Evolutionary conservation across 2,888 invertebrate species (phyloP).

Genomic region (Torymus texanus): DNA sequence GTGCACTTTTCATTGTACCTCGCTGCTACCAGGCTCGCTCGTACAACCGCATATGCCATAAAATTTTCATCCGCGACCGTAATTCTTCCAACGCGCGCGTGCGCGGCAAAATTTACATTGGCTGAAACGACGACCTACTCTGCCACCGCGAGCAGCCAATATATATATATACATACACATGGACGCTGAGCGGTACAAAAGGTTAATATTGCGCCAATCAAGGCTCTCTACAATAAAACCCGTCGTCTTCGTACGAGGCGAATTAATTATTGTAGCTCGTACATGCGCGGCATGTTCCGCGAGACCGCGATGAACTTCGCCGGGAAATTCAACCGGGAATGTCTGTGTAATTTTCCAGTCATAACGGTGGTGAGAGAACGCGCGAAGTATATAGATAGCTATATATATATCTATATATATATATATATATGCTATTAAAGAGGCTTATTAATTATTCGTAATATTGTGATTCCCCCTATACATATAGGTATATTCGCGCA

Average conservation of each 20-base stretch:
- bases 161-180: constrained; percentile 3
- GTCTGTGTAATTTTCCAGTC: no score
- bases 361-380: no score
- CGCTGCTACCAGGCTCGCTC: no score
- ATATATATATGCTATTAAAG: no score
- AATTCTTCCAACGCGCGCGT: constrained; percentile 14
- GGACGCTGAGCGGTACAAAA: not conserved
- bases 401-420: no score
- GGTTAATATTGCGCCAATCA: constrained; percentile 34
- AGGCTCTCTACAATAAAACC: constrained; percentile 19
- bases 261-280: not conserved
- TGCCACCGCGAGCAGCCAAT: not conserved
- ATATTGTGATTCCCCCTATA: no score
- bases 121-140: constrained; percentile 20
- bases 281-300: no score
- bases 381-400: no score
- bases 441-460: no score
- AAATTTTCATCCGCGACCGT: constrained; percentile 32
- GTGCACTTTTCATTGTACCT: constrained; percentile 8
- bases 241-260: not conserved
- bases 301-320: no score
- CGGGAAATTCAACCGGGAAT: no score
- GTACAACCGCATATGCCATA: constrained; percentile 12
- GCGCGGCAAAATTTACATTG: constrained; percentile 31
- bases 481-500: no score